A percentile compares a stretch with the other conserved stretches of the same genome.
Conservation (phyloP, 1,140 invertebrate species). For the Pogonognathellus flavescens region DNA sequence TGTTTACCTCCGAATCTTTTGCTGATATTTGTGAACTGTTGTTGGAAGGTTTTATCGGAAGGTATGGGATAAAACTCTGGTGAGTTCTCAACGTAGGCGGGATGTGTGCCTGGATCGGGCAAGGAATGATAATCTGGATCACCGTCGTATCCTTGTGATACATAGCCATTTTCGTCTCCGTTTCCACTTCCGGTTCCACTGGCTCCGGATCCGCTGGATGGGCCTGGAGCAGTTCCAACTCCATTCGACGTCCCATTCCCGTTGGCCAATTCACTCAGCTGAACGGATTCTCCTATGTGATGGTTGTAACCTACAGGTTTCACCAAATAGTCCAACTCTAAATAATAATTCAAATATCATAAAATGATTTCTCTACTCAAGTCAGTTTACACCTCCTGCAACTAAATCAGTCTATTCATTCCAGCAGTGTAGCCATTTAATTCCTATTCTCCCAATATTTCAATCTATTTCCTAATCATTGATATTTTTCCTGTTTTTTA, state of each 20-base stretch:
- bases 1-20: too few relatives aligned
- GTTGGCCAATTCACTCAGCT: conserved; percentile 68
- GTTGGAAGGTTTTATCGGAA: conserved; percentile 66
- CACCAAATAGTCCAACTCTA: conserved; percentile 49
- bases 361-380: conserved; percentile 11
- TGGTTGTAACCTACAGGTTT: conserved; percentile 72
- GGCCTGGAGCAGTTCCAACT: conserved; percentile 63
- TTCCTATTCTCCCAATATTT: too few relatives aligned
- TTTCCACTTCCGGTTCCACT: conserved; percentile 63
- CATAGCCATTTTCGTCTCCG: conserved; percentile 69
- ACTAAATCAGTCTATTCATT: too few relatives aligned
- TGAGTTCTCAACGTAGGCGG: conserved; percentile 77
- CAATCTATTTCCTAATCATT: too few relatives aligned
- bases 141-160: conserved; percentile 75
- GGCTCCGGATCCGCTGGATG: conserved; percentile 67
- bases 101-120: conserved; percentile 73
- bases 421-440: too few relatives aligned
- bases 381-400: not conserved
- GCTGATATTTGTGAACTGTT: conserved; percentile 59
- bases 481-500: too few relatives aligned
- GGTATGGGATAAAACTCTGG: conserved; percentile 80
- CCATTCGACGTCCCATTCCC: conserved; percentile 57
- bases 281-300: conserved; percentile 71
- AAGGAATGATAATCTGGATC: conserved; percentile 80
- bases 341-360: conserved; percentile 42